A percentile compares a stretch with the other conserved stretches of the same genome.
Conservation (phyloP, 2,888 invertebrate species). For the Asteroscopus sphinx region DNA sequence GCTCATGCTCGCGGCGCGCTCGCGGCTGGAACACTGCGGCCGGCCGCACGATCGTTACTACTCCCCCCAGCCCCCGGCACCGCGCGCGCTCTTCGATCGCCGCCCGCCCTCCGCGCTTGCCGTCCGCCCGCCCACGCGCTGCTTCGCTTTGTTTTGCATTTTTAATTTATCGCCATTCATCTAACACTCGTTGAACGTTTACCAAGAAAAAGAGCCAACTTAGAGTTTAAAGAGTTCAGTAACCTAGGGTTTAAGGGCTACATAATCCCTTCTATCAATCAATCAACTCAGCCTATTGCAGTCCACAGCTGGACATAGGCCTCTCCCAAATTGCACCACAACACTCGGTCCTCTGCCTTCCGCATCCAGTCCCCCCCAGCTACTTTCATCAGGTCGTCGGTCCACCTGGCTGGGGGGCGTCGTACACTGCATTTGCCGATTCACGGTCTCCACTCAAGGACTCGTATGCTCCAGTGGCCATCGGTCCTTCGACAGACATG, state of each 20-base stretch:
- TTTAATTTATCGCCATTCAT: slow-evolving; percentile 88
- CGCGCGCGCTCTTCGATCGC: slow-evolving; percentile 88
- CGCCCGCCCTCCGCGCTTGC: slow-evolving; percentile 84
- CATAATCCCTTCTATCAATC: not conserved
- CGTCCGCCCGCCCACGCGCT: slow-evolving; percentile 83
- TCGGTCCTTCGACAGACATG: too few relatives aligned
- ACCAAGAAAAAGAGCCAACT: slow-evolving; percentile 72
- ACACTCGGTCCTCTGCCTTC: too few relatives aligned
- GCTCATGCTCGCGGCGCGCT: slow-evolving; percentile 88
- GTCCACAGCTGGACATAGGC: too few relatives aligned
- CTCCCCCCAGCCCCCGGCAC: slow-evolving; percentile 75
- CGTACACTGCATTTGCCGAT: too few relatives aligned
- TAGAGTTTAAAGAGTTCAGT: slow-evolving; percentile 63
- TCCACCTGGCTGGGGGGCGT: too few relatives aligned
- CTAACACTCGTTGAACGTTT: slow-evolving; percentile 72
- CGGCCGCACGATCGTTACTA: slow-evolving; percentile 78
- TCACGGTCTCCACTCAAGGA: too few relatives aligned
- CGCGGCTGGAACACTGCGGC: slow-evolving; percentile 87
- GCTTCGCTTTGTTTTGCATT: slow-evolving; percentile 87
- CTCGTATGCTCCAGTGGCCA: too few relatives aligned
- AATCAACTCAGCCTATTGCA: too few relatives aligned
- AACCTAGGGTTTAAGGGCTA: slow-evolving; percentile 54
- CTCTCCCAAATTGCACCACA: too few relatives aligned
- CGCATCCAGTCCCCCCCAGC: too few relatives aligned
- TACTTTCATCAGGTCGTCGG: too few relatives aligned